Evolutionary conservation across 2,797 vertebrate genomes (phyloP).

Genomic region (Discoglossus pictus): DNA sequence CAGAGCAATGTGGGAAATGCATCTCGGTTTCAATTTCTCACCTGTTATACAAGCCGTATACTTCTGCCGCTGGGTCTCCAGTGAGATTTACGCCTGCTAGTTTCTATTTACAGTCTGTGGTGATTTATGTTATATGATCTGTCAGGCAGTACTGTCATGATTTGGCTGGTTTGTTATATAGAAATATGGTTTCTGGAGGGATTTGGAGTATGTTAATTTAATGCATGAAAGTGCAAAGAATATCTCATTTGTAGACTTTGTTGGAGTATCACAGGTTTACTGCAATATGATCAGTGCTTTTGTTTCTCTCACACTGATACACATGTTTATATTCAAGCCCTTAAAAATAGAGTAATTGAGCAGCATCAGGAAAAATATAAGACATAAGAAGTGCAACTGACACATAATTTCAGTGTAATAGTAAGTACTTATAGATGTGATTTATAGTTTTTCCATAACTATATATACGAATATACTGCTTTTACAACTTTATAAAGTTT

Average conservation of each 20-base stretch:
- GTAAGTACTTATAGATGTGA: too few species aligned
- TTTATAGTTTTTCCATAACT: too few species aligned
- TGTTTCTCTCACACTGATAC: too few species aligned
- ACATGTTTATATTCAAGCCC: too few species aligned
- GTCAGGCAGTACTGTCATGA: constrained; percentile 45
- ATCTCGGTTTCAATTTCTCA: constrained; percentile 49
- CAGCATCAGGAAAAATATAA: too few species aligned
- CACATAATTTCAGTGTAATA: too few species aligned
- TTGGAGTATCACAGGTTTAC: too few species aligned
- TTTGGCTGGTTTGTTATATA: constrained; percentile 34
- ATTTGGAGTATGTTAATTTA: constrained; percentile 32
- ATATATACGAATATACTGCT: too few species aligned
- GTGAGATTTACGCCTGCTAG: constrained; percentile 50
- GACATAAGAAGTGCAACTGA: too few species aligned
- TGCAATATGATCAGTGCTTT: too few species aligned
- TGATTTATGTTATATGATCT: constrained; percentile 50
- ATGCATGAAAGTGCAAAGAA: constrained; percentile 24
- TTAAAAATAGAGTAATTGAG: too few species aligned
- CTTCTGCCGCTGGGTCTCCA: constrained; percentile 39
- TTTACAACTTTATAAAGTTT: too few species aligned
- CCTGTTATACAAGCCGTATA: constrained; percentile 48
- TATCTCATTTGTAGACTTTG: constrained; percentile 6
- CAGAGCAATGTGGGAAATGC: constrained; percentile 24
- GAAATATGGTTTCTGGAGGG: constrained; percentile 38
- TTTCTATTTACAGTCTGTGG: constrained; percentile 47